These are phyloP conservation scores for Hirtodrosophila confusa DNA, from an alignment of 2,888 invertebrate genomes.

Conservation along the genomic window DNA sequence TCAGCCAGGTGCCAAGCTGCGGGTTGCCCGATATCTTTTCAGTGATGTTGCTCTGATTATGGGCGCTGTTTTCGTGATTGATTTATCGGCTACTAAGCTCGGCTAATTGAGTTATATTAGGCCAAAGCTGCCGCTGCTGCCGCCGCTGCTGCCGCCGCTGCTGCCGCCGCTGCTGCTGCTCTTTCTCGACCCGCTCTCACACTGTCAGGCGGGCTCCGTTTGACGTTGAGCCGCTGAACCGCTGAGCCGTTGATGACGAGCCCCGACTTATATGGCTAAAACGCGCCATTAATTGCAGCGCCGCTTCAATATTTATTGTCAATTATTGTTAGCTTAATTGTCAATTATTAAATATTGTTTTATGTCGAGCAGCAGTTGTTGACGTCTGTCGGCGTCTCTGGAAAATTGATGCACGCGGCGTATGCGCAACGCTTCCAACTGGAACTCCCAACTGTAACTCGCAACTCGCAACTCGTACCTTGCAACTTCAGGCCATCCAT, in stretches of 20 bases:
- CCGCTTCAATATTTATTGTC: slow-evolving; percentile 76
- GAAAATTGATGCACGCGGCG: slow-evolving; percentile 54
- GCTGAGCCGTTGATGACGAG: slow-evolving; percentile 36
- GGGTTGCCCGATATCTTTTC: slow-evolving; percentile 44
- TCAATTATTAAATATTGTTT: slow-evolving; percentile 74
- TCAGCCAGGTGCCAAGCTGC: slow-evolving; percentile 69
- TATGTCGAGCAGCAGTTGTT: slow-evolving; percentile 27
- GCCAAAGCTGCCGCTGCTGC: slow-evolving; percentile 18
- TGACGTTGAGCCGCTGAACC: slow-evolving; percentile 51
- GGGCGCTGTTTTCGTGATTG: slow-evolving; percentile 61
- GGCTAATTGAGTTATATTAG: slow-evolving; percentile 73
- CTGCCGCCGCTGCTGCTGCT: slow-evolving; percentile 13
- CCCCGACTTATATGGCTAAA: slow-evolving; percentile 70
- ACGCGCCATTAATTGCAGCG: slow-evolving; percentile 74
- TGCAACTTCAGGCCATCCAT: background rate
- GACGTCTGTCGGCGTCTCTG: slow-evolving; percentile 31
- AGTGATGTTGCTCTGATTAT: slow-evolving; percentile 49
- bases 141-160: slow-evolving; percentile 19
- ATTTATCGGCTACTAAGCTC: slow-evolving; percentile 58
- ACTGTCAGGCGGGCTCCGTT: slow-evolving; percentile 57
- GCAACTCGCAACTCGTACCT: no score
- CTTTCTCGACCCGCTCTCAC: slow-evolving; percentile 61
- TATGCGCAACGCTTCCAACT: slow-evolving; percentile 56
- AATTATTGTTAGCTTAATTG: slow-evolving; percentile 78
- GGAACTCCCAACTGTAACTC: no score